Conservation (phyloP, 2,797 vertebrate species). For the Xyrichtys novacula region DNA sequence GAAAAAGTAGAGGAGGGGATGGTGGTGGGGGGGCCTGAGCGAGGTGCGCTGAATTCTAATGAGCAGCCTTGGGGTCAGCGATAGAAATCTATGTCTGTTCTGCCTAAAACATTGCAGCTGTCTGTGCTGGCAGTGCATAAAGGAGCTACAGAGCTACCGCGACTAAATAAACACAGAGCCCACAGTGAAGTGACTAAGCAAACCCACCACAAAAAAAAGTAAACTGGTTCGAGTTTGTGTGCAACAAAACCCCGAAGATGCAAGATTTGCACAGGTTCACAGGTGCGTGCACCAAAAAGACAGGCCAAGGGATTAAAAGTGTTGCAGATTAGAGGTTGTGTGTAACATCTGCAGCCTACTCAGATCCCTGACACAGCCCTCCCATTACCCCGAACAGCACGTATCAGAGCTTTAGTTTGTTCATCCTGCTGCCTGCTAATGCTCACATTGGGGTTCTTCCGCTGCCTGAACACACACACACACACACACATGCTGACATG, state of each 20-base stretch:
- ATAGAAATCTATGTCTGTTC: conserved; percentile 79
- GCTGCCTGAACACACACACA: conserved; percentile 25
- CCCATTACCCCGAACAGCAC: conserved; percentile 67
- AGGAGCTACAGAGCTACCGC: conserved; percentile 59
- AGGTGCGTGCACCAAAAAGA: conserved; percentile 1
- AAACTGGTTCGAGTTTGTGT: conserved; percentile 21
- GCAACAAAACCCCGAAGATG: conserved; percentile 4
- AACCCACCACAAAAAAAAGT: conserved; percentile 43
- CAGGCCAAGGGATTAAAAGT: not conserved
- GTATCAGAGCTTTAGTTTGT: conserved; percentile 66
- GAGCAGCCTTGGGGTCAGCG: conserved; percentile 70
- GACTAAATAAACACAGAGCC: conserved; percentile 64
- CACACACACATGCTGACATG: conserved; percentile 45
- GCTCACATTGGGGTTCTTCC: conserved; percentile 58
- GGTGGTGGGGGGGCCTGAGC: conserved; percentile 38
- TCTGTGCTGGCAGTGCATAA: conserved; percentile 59
- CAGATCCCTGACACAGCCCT: conserved; percentile 52
- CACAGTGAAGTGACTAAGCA: conserved; percentile 47
- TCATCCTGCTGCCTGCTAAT: conserved; percentile 65
- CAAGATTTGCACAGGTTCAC: not conserved
- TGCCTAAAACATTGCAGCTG: conserved; percentile 76
- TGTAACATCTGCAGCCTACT: conserved; percentile 55
- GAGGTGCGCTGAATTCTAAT: conserved; percentile 75
- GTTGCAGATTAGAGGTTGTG: conserved; percentile 46
- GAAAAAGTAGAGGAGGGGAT: conserved; percentile 18